phyloP scores from a whole-genome alignment of 2,888 invertebrate genomes.

The Caenorhabditis virilis region DNA sequence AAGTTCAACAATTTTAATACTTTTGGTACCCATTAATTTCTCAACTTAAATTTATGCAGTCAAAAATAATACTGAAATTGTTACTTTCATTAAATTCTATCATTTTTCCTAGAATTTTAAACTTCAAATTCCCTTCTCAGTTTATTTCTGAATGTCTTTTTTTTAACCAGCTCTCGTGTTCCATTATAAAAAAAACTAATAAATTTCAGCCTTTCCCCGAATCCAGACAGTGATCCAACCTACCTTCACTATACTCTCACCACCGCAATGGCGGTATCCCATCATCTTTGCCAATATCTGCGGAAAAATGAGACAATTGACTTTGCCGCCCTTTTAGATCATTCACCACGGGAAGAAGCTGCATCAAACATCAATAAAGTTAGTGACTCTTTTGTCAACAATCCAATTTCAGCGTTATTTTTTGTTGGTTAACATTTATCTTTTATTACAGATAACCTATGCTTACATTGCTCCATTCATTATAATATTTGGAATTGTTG shows the following conservation, averaged over 20 bases:
- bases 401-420: too few species aligned
- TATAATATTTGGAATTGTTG: conserved; percentile 71
- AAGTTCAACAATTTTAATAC: too few species aligned
- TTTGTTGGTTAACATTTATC: too few species aligned
- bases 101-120: not conserved
- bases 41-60: too few species aligned
- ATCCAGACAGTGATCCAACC: not conserved
- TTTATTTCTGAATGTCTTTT: not conserved
- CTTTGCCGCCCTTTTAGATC: conserved; percentile 23
- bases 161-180: not conserved
- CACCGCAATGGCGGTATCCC: conserved; percentile 26
- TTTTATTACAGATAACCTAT: conserved; percentile 69
- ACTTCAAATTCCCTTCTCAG: not conserved
- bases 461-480: conserved; percentile 71
- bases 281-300: conserved; percentile 32
- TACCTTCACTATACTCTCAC: not conserved
- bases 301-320: conserved; percentile 32
- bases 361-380: conserved; percentile 38
- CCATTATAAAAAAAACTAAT: not conserved
- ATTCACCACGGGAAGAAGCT: conserved; percentile 28
- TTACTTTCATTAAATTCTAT: too few species aligned
- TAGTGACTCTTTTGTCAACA: conserved; percentile 1
- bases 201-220: not conserved
- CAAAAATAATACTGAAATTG: too few species aligned
- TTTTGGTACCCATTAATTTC: too few species aligned